Evolutionary conservation across 2,888 invertebrate species (phyloP).

Genomic region (Eurytoma californica): DNA sequence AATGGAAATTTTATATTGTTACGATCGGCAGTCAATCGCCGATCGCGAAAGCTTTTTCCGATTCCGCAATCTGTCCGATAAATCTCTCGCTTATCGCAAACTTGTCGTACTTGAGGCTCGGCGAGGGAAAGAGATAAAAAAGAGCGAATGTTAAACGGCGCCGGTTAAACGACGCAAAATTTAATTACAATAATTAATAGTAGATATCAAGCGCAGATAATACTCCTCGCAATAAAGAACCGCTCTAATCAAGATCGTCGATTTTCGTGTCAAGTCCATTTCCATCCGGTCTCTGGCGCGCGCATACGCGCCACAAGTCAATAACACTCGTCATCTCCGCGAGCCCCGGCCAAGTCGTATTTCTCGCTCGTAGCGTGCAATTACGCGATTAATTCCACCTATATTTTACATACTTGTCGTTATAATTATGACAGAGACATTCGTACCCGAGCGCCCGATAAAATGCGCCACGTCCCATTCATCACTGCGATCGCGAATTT

Average conservation of each 20-base stretch:
- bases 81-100: no score
- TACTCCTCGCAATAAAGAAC: slow-evolving; percentile 6
- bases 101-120: no score
- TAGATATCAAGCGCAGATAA: slow-evolving; percentile 17
- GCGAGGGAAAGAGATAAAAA: neutral
- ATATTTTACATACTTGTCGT: slow-evolving; percentile 51
- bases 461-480: slow-evolving; percentile 36
- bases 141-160: neutral
- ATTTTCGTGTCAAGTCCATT: slow-evolving; percentile 21
- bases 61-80: no score
- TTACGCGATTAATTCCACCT: slow-evolving; percentile 48
- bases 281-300: neutral
- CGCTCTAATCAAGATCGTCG: slow-evolving; percentile 22
- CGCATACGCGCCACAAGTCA: slow-evolving; percentile 13
- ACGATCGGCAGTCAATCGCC: neutral
- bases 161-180: neutral
- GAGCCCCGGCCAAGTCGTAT: slow-evolving; percentile 17
- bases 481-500: slow-evolving; percentile 26
- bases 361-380: slow-evolving; percentile 28
- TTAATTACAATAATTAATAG: slow-evolving; percentile 25
- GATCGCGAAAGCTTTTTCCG: neutral
- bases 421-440: slow-evolving; percentile 54
- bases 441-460: slow-evolving; percentile 19
- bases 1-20: neutral
- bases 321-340: slow-evolving; percentile 35